A percentile compares a stretch with the other conserved stretches of the same genome.
Evolutionary conservation across 2,888 invertebrate genomes (phyloP).

Genomic region (Branchipolynoe longqiensis): DNA sequence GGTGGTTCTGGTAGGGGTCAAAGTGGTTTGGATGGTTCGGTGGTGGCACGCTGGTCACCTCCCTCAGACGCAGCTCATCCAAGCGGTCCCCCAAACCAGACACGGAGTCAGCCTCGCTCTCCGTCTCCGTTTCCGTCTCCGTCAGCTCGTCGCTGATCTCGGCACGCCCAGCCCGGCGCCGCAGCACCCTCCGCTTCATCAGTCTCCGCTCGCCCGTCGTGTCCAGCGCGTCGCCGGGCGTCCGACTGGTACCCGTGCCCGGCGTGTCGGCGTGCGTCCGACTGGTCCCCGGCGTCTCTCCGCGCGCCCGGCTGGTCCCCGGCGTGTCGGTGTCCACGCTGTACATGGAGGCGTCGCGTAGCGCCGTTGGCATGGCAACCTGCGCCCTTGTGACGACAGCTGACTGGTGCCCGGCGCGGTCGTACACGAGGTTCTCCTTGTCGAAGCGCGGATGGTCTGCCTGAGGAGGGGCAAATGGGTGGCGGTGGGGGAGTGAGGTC

Average conservation of each 20-base stretch:
- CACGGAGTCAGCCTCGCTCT: conserved; percentile 62
- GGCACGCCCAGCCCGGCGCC: conserved; percentile 70
- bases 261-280: background rate
- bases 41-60: background rate
- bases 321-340: conserved; percentile 18
- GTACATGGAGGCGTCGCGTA: conserved; percentile 3
- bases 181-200: conserved; percentile 60
- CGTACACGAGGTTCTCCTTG: conserved; percentile 37
- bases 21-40: conserved; percentile 26
- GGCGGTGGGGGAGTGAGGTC: too few relatives aligned
- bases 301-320: background rate
- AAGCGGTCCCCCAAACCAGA: conserved; percentile 31
- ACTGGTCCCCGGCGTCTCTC: background rate
- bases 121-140: too few relatives aligned
- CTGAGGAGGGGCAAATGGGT: too few relatives aligned
- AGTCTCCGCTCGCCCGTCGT: conserved; percentile 54
- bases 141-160: conserved; percentile 64
- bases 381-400: conserved; percentile 4
- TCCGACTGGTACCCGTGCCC: background rate
- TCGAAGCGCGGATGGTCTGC: conserved; percentile 32
- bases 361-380: background rate
- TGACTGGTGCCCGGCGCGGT: background rate
- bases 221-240: conserved; percentile 48
- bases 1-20: conserved; percentile 34
- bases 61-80: conserved; percentile 4